These are phyloP conservation scores for Globodera ellingtonae DNA, from an alignment of 1,140 invertebrate species.

Conservation along the genomic window DNA sequence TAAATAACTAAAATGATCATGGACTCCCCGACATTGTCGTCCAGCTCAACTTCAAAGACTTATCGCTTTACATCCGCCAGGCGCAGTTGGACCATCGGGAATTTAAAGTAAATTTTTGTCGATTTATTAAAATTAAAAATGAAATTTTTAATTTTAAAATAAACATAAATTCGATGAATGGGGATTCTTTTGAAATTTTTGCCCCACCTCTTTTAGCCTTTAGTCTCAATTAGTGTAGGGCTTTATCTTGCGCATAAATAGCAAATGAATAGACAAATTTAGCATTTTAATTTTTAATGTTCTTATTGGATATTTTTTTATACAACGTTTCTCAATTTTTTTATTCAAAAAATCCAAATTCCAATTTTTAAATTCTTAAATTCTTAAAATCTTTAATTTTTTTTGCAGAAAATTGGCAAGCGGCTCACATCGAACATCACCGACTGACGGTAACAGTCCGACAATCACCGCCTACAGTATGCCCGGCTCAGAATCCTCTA, in stretches of 20 bases:
- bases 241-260: neutral
- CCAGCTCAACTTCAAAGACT: too few relatives aligned
- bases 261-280: neutral
- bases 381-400: neutral
- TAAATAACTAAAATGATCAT: too few relatives aligned
- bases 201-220: too few relatives aligned
- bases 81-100: slow-evolving; percentile 20
- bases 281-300: too few relatives aligned
- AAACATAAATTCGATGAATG: too few relatives aligned
- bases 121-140: too few relatives aligned
- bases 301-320: too few relatives aligned
- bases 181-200: too few relatives aligned
- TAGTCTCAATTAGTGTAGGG: too few relatives aligned
- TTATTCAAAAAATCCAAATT: neutral
- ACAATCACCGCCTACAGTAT: neutral
- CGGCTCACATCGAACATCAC: neutral
- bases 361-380: neutral
- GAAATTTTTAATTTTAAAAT: too few relatives aligned
- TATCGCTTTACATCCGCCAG: neutral
- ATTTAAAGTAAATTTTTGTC: slow-evolving; percentile 16
- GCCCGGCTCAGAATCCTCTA: neutral
- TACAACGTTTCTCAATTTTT: too few relatives aligned
- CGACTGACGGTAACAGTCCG: neutral
- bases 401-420: slow-evolving; percentile 16
- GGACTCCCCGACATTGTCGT: too few relatives aligned